Base-by-base conservation (phyloP, 1,140 invertebrate genomes). In the Gryon sp. region DNA sequence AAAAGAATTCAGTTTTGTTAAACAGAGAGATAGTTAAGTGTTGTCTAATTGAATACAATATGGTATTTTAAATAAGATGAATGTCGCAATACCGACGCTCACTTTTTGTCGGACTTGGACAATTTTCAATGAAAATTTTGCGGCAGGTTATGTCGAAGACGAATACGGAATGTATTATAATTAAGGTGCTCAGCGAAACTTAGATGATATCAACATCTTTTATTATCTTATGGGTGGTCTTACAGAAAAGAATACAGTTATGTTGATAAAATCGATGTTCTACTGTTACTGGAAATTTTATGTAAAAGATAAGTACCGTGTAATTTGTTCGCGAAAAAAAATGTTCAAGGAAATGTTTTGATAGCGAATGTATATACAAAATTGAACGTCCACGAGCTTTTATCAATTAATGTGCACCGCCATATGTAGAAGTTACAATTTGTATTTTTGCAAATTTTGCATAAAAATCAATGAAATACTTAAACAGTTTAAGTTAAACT, bases 221-320 rank as follows among this genome's bases (percentile, higher is more conserved):
- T 74, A 74, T 74, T 59, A 65, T 74, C 60, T 74, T 65, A 74
- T 74, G 62, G 62, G 70, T 74, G 70, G 70, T 74, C 70, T 66
- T 74, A 66, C 53, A 40, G 70, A 74, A 74, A 75, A 75, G 62
- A 75, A 75, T 62, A 75, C 72, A 62, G 72, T 75, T 75, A 66
- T 40, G 46, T 66, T 66, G 72, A 75, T 75, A 75, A 75, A 68
- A 75, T 75, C 72, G 62, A 75, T 75, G 62, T 52, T 75, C 72
- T 62, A 75, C 72, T 75, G 72, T 75, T 62, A 66, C 60, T 60
- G 62, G 52, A 60, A 60, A 74, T 74, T 74, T 74, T 66, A 74
- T 74, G 70, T 74, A 74, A 66, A 66, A 53, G 62, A 74, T 66
- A 66, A 66, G 53, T 60, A 66, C 60, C 53, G 45, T 66, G 53